phyloP scores from a whole-genome alignment of 92 coral and sea anemone species.

The Porites evermanni region DNA sequence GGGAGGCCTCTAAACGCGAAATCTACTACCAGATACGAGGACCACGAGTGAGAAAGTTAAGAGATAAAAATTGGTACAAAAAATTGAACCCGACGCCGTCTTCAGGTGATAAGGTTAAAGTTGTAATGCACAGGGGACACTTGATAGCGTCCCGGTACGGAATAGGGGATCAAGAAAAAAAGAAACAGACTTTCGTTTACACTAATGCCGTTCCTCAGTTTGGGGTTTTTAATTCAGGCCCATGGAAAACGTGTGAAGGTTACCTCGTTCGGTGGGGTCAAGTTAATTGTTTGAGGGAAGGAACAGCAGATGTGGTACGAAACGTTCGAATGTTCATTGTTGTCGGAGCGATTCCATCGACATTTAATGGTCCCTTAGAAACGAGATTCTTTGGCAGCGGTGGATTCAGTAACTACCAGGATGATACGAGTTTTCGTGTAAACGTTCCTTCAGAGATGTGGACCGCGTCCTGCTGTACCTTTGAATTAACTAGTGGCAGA shows the following conservation, averaged over 20 bases:
- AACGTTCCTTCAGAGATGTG: conserved; percentile 35
- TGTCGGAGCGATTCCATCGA: conserved; percentile 64
- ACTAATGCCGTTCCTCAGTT: conserved; percentile 65
- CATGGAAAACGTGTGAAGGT: conserved; percentile 24
- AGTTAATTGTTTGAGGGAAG: conserved; percentile 11
- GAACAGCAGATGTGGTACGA: background rate
- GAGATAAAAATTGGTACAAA: too few relatives aligned
- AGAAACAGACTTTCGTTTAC: conserved; percentile 38
- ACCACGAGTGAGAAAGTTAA: too few relatives aligned
- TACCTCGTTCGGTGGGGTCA: conserved; percentile 31
- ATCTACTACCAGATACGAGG: background rate
- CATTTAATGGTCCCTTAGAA: conserved; percentile 1
- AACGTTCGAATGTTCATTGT: conserved; percentile 41
- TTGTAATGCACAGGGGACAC: conserved; percentile 37
- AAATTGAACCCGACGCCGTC: too few relatives aligned
- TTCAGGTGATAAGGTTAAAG: background rate
- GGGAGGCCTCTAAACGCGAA: background rate
- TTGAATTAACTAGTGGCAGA: background rate
- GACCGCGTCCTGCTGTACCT: conserved; percentile 43
- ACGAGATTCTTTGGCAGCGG: conserved; percentile 41
- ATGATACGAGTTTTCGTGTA: background rate
- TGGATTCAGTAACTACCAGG: conserved; percentile 54
- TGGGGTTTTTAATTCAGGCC: conserved; percentile 37
- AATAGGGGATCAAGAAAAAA: background rate
- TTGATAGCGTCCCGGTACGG: conserved; percentile 51